Evolutionary conservation across 2,888 invertebrate species (phyloP).

Genomic region (Cryptocephalus primarius): DNA sequence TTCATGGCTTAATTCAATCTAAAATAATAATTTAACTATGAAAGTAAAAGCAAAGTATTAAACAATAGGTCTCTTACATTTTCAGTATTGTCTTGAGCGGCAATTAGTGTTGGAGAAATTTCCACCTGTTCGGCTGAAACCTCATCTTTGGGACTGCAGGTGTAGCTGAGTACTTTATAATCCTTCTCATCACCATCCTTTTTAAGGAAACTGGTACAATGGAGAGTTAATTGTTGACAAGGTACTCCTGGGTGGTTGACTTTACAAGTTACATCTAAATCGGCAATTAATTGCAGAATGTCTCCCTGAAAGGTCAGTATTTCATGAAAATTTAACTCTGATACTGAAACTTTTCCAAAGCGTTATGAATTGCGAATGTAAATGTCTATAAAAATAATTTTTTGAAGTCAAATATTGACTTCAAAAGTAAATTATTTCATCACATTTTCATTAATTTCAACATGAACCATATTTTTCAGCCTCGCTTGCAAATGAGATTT

Average conservation of each 20-base stretch:
- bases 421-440: too few species aligned
- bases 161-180: constrained; percentile 18
- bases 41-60: not conserved
- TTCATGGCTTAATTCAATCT: constrained; percentile 21
- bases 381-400: too few species aligned
- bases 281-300: constrained; percentile 20
- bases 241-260: constrained; percentile 17
- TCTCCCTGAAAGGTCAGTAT: constrained; percentile 13
- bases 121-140: constrained; percentile 2
- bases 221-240: constrained; percentile 19
- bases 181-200: constrained; percentile 11
- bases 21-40: constrained; percentile 5
- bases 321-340: too few species aligned
- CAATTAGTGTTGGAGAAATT: not conserved
- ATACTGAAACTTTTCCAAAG: too few species aligned
- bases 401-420: too few species aligned
- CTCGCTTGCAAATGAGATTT: too few species aligned
- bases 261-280: constrained; percentile 23
- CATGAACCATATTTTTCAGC: too few species aligned
- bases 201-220: constrained; percentile 24
- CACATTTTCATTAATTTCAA: too few species aligned
- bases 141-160: constrained; percentile 21
- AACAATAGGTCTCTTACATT: not conserved
- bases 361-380: too few species aligned
- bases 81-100: not conserved